Base-by-base conservation (phyloP, 2,797 vertebrate genomes). In the Bucorvus abyssinicus region DNA sequence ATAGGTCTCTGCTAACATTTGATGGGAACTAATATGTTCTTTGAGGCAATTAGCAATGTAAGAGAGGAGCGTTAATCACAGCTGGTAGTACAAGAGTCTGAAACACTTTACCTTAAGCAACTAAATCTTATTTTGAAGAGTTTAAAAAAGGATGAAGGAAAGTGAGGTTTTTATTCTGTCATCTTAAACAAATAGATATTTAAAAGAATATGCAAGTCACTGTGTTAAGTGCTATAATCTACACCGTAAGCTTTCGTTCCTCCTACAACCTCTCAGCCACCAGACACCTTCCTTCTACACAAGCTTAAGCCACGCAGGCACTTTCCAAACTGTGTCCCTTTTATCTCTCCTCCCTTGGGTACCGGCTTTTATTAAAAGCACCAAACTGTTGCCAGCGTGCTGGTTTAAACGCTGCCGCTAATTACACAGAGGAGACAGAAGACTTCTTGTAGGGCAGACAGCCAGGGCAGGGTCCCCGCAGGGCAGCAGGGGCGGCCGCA, bases 401-500 rank as follows among this genome's bases (percentile, higher is more conserved):
- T 61, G 44, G 60, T 94, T 95, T 96, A 82, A 94, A 96, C 59
- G 70, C 67, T 16, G 22, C 53, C 42, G 79, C 67, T 96, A 94
- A 97, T 97, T 91, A 95, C 68, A 82, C 11, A 6, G 63, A 91
- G 93, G 80, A 93, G 89, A 94, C 53, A 50, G 79, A 89, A 95
- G 92, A 94, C 36, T 75, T 87, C 91, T 86, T 36, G 42, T 15
- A 78, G 49, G 68, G 83, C 87, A 90, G 70, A 29, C 2, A 0
- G 78, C 74, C 32, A 21, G 85, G 60, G 68, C 86, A 81, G 50
- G 42, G 83, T 52, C 67, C 50, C 67, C 3, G 0, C 0, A 6
- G 47, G 76, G 27, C 1, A 0, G 57, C 40, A 11, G 22, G 29
- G 38, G 75, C 32, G 44, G 78, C 53, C 44, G 20, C 14, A 6